Evolutionary conservation across 2,888 invertebrate species (phyloP).

Genomic region (Mesochorus sp.): DNA sequence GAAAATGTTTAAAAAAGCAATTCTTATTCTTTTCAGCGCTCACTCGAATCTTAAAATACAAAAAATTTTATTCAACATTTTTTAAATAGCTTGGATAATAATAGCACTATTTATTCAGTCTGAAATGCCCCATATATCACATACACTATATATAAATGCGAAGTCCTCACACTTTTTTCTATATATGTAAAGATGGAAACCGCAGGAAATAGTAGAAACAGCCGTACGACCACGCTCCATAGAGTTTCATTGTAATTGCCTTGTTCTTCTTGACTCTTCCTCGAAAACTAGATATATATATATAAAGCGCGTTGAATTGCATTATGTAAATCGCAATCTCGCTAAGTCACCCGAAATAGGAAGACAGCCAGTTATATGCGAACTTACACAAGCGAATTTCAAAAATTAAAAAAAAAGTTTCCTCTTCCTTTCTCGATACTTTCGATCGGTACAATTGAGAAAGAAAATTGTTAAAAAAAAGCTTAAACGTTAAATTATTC

Average conservation of each 20-base stretch:
- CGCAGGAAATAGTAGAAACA: slow-evolving; percentile 70
- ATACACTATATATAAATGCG: not conserved
- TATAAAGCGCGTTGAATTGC: slow-evolving; percentile 78
- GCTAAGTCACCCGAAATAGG: slow-evolving; percentile 73
- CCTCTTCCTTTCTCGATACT: not conserved
- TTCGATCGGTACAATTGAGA: slow-evolving; percentile 14
- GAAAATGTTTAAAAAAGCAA: too few species aligned
- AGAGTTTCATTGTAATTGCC: slow-evolving; percentile 81
- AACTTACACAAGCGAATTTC: slow-evolving; percentile 9
- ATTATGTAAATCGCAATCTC: slow-evolving; percentile 81
- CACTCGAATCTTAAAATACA: too few species aligned
- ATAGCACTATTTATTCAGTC: not conserved
- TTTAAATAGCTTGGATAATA: too few species aligned
- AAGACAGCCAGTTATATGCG: slow-evolving; percentile 25
- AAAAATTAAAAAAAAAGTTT: slow-evolving; percentile 19
- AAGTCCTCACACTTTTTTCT: not conserved
- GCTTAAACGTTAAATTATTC: not conserved
- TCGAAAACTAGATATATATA: slow-evolving; percentile 75
- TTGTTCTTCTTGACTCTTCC: slow-evolving; percentile 81
- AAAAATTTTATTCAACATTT: not conserved
- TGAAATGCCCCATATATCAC: not conserved
- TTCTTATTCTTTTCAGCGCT: too few species aligned
- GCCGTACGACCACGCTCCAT: slow-evolving; percentile 75
- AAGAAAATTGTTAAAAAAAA: slow-evolving; percentile 9
- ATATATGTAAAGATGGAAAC: slow-evolving; percentile 60